phyloP scores from a whole-genome alignment of 1,140 invertebrate species.

The Hypsibius dujardini region DNA sequence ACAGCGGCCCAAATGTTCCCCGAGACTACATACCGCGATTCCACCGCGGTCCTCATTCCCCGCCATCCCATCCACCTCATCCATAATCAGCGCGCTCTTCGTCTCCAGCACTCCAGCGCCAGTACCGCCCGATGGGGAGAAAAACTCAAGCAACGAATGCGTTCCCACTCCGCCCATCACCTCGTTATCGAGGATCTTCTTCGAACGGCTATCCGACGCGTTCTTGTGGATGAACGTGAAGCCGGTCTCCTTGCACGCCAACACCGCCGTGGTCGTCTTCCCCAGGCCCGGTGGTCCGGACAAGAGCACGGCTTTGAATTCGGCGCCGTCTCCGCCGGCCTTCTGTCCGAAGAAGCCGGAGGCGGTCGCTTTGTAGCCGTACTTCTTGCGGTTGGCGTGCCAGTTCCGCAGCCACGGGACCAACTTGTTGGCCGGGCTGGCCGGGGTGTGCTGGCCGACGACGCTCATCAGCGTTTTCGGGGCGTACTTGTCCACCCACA shows the following conservation, averaged over 20 bases:
- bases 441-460: slow-evolving; percentile 75
- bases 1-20: too few species aligned
- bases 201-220: slow-evolving; percentile 87
- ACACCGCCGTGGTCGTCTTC: slow-evolving; percentile 70
- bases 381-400: slow-evolving; percentile 56
- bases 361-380: slow-evolving; percentile 27
- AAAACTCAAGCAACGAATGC: slow-evolving; percentile 1
- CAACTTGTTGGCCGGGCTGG: slow-evolving; percentile 79
- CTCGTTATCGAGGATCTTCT: slow-evolving; percentile 63
- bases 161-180: slow-evolving; percentile 43
- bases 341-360: background rate
- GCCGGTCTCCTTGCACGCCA: slow-evolving; percentile 63
- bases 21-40: slow-evolving; percentile 41
- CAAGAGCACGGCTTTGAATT: slow-evolving; percentile 73
- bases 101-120: background rate
- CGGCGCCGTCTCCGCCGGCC: slow-evolving; percentile 55
- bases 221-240: slow-evolving; percentile 87
- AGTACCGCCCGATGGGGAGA: background rate
- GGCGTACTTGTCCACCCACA: slow-evolving; percentile 95
- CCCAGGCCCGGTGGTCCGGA: slow-evolving; percentile 88
- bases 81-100: slow-evolving; percentile 91
- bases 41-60: slow-evolving; percentile 97
- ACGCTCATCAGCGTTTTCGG: slow-evolving; percentile 66
- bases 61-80: slow-evolving; percentile 99
- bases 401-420: slow-evolving; percentile 71